phyloP scores from a whole-genome alignment of 2,113 vertebrate species.

The Calidris pygmaea region DNA sequence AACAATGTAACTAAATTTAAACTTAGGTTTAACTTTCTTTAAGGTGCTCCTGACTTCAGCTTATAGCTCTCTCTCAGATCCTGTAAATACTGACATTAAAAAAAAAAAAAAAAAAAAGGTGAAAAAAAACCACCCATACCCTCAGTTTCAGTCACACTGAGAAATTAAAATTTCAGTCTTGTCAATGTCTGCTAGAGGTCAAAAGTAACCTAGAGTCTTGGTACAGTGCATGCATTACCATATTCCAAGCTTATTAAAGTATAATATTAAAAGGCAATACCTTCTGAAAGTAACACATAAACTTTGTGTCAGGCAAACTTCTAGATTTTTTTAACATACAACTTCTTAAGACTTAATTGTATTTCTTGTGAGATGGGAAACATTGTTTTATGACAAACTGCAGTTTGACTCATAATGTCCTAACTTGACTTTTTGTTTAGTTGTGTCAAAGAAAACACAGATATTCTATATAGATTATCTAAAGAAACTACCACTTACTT shows the following conservation, averaged over 20 bases:
- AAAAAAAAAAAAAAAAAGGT: not conserved
- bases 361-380: not conserved
- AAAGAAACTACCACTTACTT: not conserved
- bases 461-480: not conserved
- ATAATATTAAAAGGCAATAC: not conserved
- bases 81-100: not conserved
- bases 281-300: not conserved
- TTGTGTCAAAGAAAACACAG: not conserved
- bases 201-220: not conserved
- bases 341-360: not conserved
- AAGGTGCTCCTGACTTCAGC: not conserved
- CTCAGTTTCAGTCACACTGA: not conserved
- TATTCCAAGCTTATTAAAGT: not conserved
- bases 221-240: not conserved
- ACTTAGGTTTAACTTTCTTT: not conserved
- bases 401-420: not conserved
- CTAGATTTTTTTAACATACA: not conserved
- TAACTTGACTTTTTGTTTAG: not conserved
- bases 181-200: not conserved
- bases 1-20: not conserved
- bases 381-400: not conserved
- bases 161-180: not conserved
- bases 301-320: not conserved
- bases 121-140: rapidly evolving
- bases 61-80: not conserved